Base-by-base conservation (phyloP, 2,888 invertebrate species). In the Hololepta plana region DNA sequence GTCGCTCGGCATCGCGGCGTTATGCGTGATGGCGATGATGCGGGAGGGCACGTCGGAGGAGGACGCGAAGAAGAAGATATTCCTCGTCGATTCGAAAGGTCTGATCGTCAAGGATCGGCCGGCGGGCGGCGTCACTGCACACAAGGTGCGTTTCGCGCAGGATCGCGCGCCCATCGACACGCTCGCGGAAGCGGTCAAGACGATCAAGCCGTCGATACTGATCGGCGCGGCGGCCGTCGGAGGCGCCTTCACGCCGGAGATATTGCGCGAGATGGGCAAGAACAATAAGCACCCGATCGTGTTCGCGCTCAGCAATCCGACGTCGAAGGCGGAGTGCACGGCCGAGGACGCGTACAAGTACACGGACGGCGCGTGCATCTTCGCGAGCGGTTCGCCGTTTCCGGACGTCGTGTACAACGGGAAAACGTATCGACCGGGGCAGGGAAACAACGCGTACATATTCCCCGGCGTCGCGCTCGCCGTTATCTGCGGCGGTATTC, bases 301-400 rank as follows among this genome's bases (percentile, higher is more conserved):
- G 41, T 98, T 98, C 56, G 96, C 98, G 7, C 67, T 98, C 23
- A 95, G 95, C 50, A 98, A 98, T 63, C 98, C 98, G 28, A 99
- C 98, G 28, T 72, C 73, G 54, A 93, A 93, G 60, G 91, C 98
- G 0, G 98, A 98, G 58, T 98, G 98, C 51, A 96, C 98, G n/a
- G 98, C 98, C n/a, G 87, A 91, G 53, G 70, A 88, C 43, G 96
- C 95, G 3, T 98, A 95, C 57, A 66, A 54, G 20, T 57, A 75
- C 45, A 91, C 95, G 1, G 70, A 85, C 35, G 96, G 95, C 19
- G 73, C 69, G 33, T 82, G 77, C 27, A 67, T 98, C 33, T 98
- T 96, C 59, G 91, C 95, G 12, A 90, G 88, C 32, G 98, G 98
- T 12, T 93, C 91, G 13, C 98, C 98, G 8, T 98, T 98, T 59